Conservation (phyloP, 2,888 invertebrate genomes). For the Eilema caniola region DNA sequence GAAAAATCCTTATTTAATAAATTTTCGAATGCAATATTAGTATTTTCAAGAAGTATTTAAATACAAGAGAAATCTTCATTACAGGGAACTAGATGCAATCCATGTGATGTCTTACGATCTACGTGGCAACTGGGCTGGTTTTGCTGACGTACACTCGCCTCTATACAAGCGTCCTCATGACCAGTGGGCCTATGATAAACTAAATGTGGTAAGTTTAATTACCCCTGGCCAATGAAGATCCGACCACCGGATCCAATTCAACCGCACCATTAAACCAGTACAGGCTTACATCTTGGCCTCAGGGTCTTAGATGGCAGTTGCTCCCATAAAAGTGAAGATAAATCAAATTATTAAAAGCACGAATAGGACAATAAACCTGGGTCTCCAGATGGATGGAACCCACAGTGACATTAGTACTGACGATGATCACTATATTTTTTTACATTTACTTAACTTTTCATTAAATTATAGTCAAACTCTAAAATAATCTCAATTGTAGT, state of each 20-base stretch:
- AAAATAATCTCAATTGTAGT: too few relatives aligned
- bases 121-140: slow-evolving; percentile 96
- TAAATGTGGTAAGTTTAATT: slow-evolving; percentile 91
- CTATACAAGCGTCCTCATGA: slow-evolving; percentile 95
- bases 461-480: too few relatives aligned
- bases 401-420: background rate
- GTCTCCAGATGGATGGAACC: background rate
- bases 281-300: too few relatives aligned
- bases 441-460: too few relatives aligned
- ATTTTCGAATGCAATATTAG: too few relatives aligned
- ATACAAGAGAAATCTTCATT: slow-evolving; percentile 37
- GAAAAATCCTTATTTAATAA: too few relatives aligned
- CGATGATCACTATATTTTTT: background rate
- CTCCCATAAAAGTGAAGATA: background rate
- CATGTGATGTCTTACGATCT: slow-evolving; percentile 96
- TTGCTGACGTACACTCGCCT: slow-evolving; percentile 96
- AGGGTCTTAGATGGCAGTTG: background rate
- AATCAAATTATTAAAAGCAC: background rate
- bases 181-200: slow-evolving; percentile 95
- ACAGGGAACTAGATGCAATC: slow-evolving; percentile 91
- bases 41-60: background rate
- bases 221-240: background rate
- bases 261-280: too few relatives aligned
- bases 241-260: too few relatives aligned
- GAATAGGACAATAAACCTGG: background rate